Base-by-base conservation (phyloP, 2,888 invertebrate species). In the Perizoma flavofasciatum region DNA sequence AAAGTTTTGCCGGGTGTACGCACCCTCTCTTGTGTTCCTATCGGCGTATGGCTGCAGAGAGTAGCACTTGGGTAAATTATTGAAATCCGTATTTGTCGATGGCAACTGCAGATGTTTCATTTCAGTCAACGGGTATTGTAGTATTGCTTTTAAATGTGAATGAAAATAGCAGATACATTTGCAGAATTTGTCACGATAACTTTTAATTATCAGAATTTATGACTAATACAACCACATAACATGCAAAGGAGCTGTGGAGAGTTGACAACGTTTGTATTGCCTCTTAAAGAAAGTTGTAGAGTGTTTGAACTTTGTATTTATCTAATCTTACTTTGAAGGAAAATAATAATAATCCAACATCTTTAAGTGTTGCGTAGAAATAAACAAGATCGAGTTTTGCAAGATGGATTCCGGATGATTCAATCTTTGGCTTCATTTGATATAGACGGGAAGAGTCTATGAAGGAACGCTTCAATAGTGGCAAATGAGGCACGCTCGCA, bases 401-500 rank as follows among this genome's bases (percentile, higher is more conserved):
- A 78, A 79, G 71, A 62, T 66, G 74, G 74, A 78, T 78, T 71
- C 75, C 74, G 71, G 78, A 77, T 73, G 77, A 75, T 82, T 82
- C 77, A 82, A 79, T 82, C 78, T 79, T 77, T 74, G 73, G 76
- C 74, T 85, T 82, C 79, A 82, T 83, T 83, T 83, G 6, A 22
- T 22, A 22, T 22, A 77, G 82, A 81, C 75, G 77, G 78, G 80
- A 83, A 74, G 70, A 73, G 74, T 68, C 78, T 81, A 83, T 81
- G 75, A 75, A 78, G 76, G 75, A 78, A 80, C 75, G 79, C 73
- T 75, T 90, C 88, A 90, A 89, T 89, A 81, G 89, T 87, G 77
- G 86, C 88, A 90, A 90, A 90, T 89, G 89, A 90, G 88, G 86
- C 89, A 82, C 83, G 86, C 76, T 82, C 81, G 75, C 75, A 78